Conservation (phyloP, 1,140 invertebrate species). For the Zaprionus capensis region DNA sequence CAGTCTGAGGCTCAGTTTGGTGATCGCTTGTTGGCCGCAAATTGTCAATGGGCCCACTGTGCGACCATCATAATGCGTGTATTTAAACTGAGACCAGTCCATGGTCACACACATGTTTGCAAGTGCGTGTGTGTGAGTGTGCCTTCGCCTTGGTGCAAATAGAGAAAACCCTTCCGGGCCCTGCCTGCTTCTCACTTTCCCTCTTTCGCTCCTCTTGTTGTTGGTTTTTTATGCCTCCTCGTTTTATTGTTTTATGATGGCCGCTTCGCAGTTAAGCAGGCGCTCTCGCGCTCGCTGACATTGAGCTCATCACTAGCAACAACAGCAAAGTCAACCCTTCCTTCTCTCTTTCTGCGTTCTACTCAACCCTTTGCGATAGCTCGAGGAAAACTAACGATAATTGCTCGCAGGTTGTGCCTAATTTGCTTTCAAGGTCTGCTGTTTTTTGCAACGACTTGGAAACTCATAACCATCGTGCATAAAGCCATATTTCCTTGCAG, state of each 20-base stretch:
- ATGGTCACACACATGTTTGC: conserved; percentile 21
- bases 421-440: conserved; percentile 76
- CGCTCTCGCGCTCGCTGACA: conserved; percentile 43
- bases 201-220: conserved; percentile 10
- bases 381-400: conserved; percentile 73
- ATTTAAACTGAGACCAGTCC: conserved; percentile 47
- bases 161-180: conserved; percentile 16
- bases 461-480: conserved; percentile 58
- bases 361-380: conserved; percentile 63
- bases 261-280: conserved; percentile 29
- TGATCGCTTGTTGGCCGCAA: conserved; percentile 60
- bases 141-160: conserved; percentile 17
- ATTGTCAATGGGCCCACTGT: conserved; percentile 66
- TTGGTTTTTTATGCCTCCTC: conserved; percentile 55
- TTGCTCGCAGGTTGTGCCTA: conserved; percentile 76
- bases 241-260: conserved; percentile 67
- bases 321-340: conserved; percentile 31
- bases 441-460: conserved; percentile 62
- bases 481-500: conserved; percentile 58
- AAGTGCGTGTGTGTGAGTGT: conserved; percentile 5
- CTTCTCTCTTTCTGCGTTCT: conserved; percentile 4
- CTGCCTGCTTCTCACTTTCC: conserved; percentile 49
- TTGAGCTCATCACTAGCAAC: conserved; percentile 51
- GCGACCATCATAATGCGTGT: conserved; percentile 69
- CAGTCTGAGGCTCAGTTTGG: conserved; percentile 19